Evolutionary conservation across 1,140 invertebrate genomes (phyloP).

Genomic region (Trigoniulus corallinus): DNA sequence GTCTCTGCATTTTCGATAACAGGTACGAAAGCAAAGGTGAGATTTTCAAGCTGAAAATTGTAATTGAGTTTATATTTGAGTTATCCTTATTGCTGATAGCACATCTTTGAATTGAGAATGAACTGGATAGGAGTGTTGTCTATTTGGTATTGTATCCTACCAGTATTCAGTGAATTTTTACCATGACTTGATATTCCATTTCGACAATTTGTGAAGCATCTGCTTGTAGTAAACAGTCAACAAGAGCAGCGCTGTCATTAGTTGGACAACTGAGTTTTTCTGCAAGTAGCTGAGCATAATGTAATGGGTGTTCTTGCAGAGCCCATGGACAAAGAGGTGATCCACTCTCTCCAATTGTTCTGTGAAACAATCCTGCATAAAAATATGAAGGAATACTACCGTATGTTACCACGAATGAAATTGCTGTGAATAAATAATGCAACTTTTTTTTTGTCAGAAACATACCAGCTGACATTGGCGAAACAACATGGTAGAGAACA

Average conservation of each 20-base stretch:
- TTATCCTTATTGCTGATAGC: too few species aligned
- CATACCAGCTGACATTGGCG: constrained; percentile 32
- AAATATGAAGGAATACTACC: not conserved
- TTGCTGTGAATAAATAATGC: not conserved
- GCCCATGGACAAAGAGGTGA: constrained; percentile 87
- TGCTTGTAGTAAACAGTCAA: not conserved
- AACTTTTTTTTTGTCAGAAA: too few species aligned
- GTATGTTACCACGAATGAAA: not conserved
- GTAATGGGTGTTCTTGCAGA: not conserved
- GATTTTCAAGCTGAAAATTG: not conserved
- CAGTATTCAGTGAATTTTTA: not conserved
- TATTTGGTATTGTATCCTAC: too few species aligned
- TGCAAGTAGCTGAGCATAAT: not conserved
- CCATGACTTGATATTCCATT: not conserved
- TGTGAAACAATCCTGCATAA: not conserved
- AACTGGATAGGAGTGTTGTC: too few species aligned
- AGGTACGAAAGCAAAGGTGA: not conserved
- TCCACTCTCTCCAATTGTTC: too few species aligned
- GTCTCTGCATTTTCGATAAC: not conserved
- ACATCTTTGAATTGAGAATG: too few species aligned
- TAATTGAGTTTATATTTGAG: too few species aligned
- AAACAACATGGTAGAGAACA: constrained; percentile 63
- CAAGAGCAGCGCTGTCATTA: not conserved
- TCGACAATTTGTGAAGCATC: not conserved
- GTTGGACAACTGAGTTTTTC: not conserved